These are phyloP conservation scores for Psilopogon haemacephalus DNA, from an alignment of 2,113 vertebrate genomes.

Conservation along the genomic window DNA sequence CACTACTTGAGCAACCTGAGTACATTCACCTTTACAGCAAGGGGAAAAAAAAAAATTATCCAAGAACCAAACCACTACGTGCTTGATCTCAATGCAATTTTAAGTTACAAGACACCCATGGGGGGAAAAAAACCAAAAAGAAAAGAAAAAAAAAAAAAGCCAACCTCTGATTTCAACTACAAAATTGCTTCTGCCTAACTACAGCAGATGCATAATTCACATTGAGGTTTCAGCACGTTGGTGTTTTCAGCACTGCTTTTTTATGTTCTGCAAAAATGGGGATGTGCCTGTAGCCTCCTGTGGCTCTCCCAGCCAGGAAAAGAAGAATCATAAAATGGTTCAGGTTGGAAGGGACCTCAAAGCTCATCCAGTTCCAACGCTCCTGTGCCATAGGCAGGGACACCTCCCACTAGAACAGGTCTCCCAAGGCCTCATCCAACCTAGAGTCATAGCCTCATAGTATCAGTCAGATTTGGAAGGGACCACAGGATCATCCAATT, in stretches of 20 bases:
- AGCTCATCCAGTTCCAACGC: no score
- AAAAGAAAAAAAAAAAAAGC: not conserved
- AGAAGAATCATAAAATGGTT: no score
- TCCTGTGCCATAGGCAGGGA: no score
- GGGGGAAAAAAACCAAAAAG: slow-evolving; percentile 5
- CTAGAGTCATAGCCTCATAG: no score
- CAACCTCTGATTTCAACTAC: slow-evolving; percentile 45
- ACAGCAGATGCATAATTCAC: slow-evolving; percentile 40
- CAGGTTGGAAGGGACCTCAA: no score
- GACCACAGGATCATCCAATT: no score
- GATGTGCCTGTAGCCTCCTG: not conserved
- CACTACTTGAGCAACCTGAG: slow-evolving; percentile 67
- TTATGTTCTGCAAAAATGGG: not conserved
- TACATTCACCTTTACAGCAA: slow-evolving; percentile 60
- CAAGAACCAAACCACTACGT: not conserved
- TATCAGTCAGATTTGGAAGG: no score
- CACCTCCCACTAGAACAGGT: no score
- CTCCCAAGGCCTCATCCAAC: no score
- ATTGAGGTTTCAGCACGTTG: not conserved
- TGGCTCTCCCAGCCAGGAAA: not conserved
- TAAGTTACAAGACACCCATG: slow-evolving; percentile 21
- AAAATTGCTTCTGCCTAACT: slow-evolving; percentile 53
- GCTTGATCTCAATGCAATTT: slow-evolving; percentile 49
- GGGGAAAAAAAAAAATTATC: no score
- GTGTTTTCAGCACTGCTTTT: not conserved